phyloP scores from a whole-genome alignment of 2,888 invertebrate genomes.

The Pseudeuparius sepicola region DNA sequence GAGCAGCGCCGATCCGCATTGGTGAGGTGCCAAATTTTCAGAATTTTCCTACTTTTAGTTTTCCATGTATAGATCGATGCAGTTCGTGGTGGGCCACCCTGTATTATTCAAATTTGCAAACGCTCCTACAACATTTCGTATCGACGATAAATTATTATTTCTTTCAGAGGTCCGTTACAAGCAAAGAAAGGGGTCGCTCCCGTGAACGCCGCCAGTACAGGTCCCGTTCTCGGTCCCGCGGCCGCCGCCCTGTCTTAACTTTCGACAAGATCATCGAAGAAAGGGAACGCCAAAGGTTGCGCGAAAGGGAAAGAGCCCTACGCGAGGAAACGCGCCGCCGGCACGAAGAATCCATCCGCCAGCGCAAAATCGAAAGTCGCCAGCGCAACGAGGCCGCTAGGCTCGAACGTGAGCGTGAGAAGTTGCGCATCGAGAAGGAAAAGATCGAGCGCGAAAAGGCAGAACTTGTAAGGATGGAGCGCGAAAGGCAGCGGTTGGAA shows the following conservation, averaged over 20 bases:
- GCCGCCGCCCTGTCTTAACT: conserved; percentile 52
- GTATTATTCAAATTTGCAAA: too few relatives aligned
- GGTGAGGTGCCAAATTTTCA: too few relatives aligned
- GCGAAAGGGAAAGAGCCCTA: conserved; percentile 67
- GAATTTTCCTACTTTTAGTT: too few relatives aligned
- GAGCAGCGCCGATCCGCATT: too few relatives aligned
- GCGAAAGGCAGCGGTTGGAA: conserved; percentile 69
- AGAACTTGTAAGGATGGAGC: conserved; percentile 56
- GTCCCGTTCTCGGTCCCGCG: conserved; percentile 19
- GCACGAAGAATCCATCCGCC: conserved; percentile 65
- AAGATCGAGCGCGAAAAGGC: conserved; percentile 55
- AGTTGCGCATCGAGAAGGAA: conserved; percentile 73
- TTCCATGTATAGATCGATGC: too few relatives aligned
- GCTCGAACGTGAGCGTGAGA: conserved; percentile 70
- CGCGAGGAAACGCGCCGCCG: conserved; percentile 75
- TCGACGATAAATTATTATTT: too few relatives aligned
- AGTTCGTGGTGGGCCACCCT: too few relatives aligned
- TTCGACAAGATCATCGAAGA: conserved; percentile 77
- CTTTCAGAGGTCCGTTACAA: too few relatives aligned
- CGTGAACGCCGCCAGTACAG: conserved; percentile 20
- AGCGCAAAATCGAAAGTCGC: conserved; percentile 61
- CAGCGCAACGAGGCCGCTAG: conserved; percentile 79
- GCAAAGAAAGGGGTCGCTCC: conserved; percentile 16
- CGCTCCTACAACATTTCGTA: too few relatives aligned
- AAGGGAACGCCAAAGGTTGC: conserved; percentile 59